Evolutionary conservation across 2,888 invertebrate species (phyloP).

Genomic region (Schizaphis graminum): DNA sequence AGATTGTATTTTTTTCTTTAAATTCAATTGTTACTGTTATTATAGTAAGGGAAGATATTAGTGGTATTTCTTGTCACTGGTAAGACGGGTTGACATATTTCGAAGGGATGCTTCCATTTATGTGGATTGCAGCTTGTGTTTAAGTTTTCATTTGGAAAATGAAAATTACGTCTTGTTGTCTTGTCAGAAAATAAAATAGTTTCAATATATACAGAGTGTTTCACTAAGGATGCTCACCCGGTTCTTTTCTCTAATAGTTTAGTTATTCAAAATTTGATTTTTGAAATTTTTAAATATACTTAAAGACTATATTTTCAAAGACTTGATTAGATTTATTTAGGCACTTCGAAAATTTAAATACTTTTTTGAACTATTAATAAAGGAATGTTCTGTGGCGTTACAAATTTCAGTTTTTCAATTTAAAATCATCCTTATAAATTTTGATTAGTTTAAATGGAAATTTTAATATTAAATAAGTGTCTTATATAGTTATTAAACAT

Average conservation of each 20-base stretch:
- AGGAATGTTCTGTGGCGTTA: background rate
- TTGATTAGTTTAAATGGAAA: background rate
- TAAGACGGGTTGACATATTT: constrained; percentile 27
- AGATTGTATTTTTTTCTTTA: background rate
- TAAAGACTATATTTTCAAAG: background rate
- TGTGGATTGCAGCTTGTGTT: background rate
- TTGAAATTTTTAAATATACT: background rate
- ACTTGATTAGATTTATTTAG: background rate
- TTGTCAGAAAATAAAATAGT: background rate
- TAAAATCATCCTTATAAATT: background rate
- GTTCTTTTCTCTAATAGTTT: background rate
- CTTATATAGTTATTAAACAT: background rate
- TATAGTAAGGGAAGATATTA: background rate
- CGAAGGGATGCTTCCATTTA: background rate
- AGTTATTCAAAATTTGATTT: background rate
- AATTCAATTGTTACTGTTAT: background rate
- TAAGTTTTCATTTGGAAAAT: background rate
- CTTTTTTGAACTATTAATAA: background rate
- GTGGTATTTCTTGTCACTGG: constrained; percentile 14
- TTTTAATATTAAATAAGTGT: background rate
- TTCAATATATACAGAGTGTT: background rate
- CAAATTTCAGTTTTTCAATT: background rate
- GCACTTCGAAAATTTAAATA: background rate
- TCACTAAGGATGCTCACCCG: background rate
- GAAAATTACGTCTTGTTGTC: background rate